These are phyloP conservation scores for Euglossa dilemma DNA, from an alignment of 1,140 invertebrate species.

Conservation along the genomic window DNA sequence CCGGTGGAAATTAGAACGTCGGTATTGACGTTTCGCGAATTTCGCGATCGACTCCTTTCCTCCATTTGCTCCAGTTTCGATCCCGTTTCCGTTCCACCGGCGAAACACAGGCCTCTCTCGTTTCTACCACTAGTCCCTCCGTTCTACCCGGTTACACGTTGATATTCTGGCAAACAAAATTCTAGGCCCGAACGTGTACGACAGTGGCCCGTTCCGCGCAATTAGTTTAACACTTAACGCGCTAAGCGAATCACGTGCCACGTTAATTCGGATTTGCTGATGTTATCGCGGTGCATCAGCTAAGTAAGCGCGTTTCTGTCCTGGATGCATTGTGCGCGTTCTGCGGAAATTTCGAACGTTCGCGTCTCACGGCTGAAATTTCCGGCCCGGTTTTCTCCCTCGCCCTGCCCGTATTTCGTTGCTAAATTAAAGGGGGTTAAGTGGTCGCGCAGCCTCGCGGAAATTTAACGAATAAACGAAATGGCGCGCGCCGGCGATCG, in stretches of 20 bases:
- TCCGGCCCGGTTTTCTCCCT: neutral
- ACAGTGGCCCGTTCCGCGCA: constrained; percentile 41
- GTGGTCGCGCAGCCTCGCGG: neutral
- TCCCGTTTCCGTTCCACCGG: neutral
- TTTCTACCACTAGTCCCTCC: too few species aligned
- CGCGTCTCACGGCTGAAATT: neutral
- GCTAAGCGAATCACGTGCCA: constrained; percentile 48
- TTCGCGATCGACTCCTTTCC: constrained; percentile 31
- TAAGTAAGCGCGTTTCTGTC: constrained; percentile 30
- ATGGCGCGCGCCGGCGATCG: neutral
- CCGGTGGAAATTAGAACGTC: constrained; percentile 52
- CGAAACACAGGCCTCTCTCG: too few species aligned
- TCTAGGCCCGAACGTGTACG: neutral
- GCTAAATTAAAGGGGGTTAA: neutral
- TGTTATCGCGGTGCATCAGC: constrained; percentile 8
- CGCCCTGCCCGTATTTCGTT: neutral
- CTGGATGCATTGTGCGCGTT: neutral
- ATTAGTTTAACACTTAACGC: constrained; percentile 58
- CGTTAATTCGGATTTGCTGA: constrained; percentile 53
- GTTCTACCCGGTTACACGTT: neutral
- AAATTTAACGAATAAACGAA: neutral
- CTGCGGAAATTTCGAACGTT: constrained; percentile 15
- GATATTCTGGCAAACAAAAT: constrained; percentile 33
- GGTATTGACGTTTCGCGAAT: constrained; percentile 42
- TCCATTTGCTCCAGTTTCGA: constrained; percentile 17